Evolutionary conservation across 2,113 vertebrate species (phyloP).

Genomic region (Vulpes vulpes): DNA sequence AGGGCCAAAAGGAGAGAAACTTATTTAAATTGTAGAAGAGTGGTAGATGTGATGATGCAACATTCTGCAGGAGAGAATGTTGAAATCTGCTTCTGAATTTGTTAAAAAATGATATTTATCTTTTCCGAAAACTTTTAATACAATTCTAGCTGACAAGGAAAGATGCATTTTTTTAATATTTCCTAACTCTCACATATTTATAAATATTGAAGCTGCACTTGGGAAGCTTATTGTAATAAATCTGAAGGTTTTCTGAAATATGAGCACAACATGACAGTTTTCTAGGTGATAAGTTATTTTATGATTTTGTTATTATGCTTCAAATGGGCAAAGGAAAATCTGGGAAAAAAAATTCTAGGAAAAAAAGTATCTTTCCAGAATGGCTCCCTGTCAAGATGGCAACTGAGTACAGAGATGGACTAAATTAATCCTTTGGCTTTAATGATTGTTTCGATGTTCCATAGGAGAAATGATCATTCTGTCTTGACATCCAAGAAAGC

Average conservation of each 20-base stretch:
- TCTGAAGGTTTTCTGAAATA: constrained; percentile 15
- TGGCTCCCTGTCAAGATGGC: background rate
- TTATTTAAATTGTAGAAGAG: background rate
- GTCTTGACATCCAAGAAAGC: background rate
- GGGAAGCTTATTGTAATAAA: background rate
- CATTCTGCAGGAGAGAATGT: background rate
- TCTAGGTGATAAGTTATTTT: background rate
- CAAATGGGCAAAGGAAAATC: background rate
- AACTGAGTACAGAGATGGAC: background rate
- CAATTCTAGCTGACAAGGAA: background rate
- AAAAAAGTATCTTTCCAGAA: background rate
- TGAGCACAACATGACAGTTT: constrained; percentile 4
- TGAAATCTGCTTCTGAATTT: background rate
- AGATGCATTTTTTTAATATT: constrained; percentile 37
- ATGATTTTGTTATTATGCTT: background rate
- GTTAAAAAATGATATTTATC: background rate
- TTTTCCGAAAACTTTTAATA: background rate
- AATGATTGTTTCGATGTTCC: background rate
- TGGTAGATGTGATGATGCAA: background rate
- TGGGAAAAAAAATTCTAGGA: background rate
- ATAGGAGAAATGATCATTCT: background rate
- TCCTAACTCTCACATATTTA: constrained; percentile 22
- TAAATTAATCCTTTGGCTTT: background rate
- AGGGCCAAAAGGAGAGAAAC: background rate
- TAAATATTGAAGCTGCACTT: background rate